Conservation (phyloP, 2,797 vertebrate genomes). For the Typhlichthys subterraneus region DNA sequence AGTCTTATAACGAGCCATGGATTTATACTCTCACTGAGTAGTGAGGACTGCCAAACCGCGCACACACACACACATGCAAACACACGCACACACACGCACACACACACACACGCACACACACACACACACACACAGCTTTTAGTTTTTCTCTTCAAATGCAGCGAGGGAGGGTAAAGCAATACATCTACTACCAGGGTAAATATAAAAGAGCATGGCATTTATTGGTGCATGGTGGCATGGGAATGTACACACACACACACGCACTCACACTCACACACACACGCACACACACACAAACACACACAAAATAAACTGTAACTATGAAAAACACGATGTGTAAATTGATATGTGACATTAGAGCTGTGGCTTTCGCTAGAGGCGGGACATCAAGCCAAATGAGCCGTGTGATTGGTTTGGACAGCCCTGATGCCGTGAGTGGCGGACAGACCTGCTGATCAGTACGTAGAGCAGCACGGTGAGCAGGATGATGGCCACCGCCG, state of each 20-base stretch:
- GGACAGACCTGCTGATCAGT: conserved; percentile 90
- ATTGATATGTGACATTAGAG: background rate
- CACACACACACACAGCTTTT: conserved; percentile 2
- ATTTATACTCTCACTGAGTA: conserved; percentile 68
- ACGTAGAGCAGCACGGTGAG: conserved; percentile 92
- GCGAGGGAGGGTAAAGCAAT: background rate
- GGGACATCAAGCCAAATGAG: no score
- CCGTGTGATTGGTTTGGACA: conserved; percentile 1
- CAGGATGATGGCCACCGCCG: conserved; percentile 91
- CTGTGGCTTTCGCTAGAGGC: no score
- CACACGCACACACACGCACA: conserved; percentile 45
- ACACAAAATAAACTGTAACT: background rate
- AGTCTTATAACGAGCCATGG: conserved; percentile 70
- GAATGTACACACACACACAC: background rate
- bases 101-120: conserved; percentile 44
- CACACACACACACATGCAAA: conserved; percentile 33
- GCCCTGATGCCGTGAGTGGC: conserved; percentile 80
- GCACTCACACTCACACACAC: background rate
- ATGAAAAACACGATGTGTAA: background rate
- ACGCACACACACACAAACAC: no score
- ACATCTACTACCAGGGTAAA: conserved; percentile 1
- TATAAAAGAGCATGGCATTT: conserved; percentile 4
- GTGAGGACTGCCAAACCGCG: conserved; percentile 59
- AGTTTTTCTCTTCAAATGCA: conserved; percentile 14
- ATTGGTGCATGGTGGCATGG: background rate